phyloP scores from a whole-genome alignment of 1,140 invertebrate genomes.

The Pteromalus puparum region DNA sequence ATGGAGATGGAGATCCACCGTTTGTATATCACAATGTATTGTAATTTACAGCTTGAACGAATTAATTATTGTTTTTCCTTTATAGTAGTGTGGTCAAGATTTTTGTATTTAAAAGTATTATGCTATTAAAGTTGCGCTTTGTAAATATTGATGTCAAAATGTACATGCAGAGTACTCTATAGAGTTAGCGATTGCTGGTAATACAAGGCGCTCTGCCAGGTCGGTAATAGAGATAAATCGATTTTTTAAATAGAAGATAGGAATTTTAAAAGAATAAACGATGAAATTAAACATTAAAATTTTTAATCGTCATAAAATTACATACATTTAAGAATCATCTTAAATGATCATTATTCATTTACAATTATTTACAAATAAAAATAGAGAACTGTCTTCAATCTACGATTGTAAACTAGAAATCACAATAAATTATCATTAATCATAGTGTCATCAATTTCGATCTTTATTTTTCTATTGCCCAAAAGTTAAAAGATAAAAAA shows the following conservation, averaged over 20 bases:
- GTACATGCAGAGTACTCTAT: too few relatives aligned
- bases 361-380: constrained; percentile 36
- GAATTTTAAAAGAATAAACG: neutral
- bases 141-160: too few relatives aligned
- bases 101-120: too few relatives aligned
- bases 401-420: constrained; percentile 25
- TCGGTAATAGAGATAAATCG: neutral
- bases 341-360: constrained; percentile 16
- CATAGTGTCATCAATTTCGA: constrained; percentile 6
- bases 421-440: constrained; percentile 24
- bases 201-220: neutral
- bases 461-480: neutral
- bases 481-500: constrained; percentile 13
- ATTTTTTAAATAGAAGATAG: constrained; percentile 14
- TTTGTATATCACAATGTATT: too few relatives aligned
- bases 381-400: neutral
- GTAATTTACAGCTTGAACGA: too few relatives aligned
- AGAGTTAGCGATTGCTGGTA: neutral
- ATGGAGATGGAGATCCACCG: too few relatives aligned
- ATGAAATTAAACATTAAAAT: constrained; percentile 36
- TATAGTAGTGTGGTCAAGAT: too few relatives aligned
- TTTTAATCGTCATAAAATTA: constrained; percentile 33
- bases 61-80: too few relatives aligned
- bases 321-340: constrained; percentile 19
- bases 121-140: too few relatives aligned